Evolutionary conservation across 2,113 vertebrate genomes (phyloP).

Genomic region (Paradoxurus hermaphroditus): DNA sequence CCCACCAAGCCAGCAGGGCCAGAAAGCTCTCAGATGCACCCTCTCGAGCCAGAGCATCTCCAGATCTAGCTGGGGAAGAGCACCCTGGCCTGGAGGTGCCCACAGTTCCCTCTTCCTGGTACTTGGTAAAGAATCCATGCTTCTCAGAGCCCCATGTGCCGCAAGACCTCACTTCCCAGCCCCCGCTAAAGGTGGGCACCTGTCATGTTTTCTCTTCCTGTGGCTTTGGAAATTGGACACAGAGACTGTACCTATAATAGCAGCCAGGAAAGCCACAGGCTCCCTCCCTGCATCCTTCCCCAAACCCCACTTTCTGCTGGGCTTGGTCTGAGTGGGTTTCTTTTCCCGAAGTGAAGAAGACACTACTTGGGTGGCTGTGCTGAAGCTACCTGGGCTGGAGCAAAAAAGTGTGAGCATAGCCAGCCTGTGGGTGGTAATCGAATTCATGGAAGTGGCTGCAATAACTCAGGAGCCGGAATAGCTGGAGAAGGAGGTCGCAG

Average conservation of each 20-base stretch:
- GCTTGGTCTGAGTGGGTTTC: not conserved
- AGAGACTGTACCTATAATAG: not conserved
- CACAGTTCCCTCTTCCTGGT: not conserved
- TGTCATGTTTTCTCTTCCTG: rapidly evolving
- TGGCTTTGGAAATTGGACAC: not conserved
- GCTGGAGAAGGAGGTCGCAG: not conserved
- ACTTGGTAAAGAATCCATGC: not conserved
- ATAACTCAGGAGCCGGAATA: not conserved
- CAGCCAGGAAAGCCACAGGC: too few relatives aligned
- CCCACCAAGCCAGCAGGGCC: not conserved
- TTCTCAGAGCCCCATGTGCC: not conserved
- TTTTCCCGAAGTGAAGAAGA: not conserved
- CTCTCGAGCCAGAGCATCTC: not conserved
- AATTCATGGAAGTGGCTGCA: not conserved
- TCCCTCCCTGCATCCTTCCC: not conserved
- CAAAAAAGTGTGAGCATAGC: not conserved
- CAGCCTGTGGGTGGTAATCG: too few relatives aligned
- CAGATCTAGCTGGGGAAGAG: not conserved
- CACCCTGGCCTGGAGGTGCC: not conserved
- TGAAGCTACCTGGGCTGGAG: not conserved
- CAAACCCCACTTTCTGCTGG: not conserved
- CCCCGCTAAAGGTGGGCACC: not conserved
- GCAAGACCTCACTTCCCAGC: not conserved
- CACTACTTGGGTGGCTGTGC: rapidly evolving
- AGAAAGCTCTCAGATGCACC: not conserved